Conservation (phyloP, 2,797 vertebrate genomes). For the Aselliscus stoliczkanus region DNA sequence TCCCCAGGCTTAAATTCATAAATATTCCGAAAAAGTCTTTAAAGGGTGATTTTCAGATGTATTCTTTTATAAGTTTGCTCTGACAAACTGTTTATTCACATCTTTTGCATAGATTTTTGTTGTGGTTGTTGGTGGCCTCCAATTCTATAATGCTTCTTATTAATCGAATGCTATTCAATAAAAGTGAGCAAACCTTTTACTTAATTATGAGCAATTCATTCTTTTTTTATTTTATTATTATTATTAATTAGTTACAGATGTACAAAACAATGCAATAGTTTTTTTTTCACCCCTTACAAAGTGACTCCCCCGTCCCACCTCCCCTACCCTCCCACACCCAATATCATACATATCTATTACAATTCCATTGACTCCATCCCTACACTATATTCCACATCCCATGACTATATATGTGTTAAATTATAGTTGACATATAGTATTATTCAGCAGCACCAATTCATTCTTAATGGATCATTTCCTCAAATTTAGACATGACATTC, state of each 20-base stretch:
- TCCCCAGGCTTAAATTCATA: neutral
- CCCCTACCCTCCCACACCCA: too few species aligned
- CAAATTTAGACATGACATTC: neutral
- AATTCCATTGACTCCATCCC: too few species aligned
- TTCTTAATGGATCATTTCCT: neutral
- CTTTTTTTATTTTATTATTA: too few species aligned
- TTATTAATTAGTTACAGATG: too few species aligned
- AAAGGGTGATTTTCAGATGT: neutral
- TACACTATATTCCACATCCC: too few species aligned
- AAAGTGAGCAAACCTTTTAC: conserved; percentile 43
- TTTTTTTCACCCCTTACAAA: too few species aligned
- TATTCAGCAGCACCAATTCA: too few species aligned
- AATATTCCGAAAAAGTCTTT: neutral
- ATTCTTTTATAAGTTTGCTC: neutral
- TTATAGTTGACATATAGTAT: too few species aligned
- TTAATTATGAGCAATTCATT: conserved; percentile 24
- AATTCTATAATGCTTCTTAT: neutral
- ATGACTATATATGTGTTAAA: too few species aligned
- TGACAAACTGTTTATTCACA: neutral
- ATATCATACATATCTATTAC: too few species aligned
- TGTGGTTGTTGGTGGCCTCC: neutral
- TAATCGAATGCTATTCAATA: conserved; percentile 34
- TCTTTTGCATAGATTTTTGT: neutral
- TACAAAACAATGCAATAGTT: too few species aligned
- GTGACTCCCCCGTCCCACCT: too few species aligned